Conservation (phyloP, 1,140 invertebrate genomes). For the Heterodera carotae region DNA sequence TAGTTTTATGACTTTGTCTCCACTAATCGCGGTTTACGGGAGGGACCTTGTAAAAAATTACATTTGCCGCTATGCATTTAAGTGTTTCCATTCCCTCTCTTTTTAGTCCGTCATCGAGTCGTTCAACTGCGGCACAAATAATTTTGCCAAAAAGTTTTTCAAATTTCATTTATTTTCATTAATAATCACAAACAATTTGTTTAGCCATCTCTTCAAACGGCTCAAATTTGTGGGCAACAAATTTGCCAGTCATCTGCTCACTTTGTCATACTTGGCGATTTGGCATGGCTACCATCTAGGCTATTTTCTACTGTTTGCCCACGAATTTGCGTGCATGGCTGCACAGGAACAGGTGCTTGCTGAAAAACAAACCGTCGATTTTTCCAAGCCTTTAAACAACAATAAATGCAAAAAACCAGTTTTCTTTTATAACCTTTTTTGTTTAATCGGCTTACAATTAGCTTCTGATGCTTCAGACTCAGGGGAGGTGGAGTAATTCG, state of each 20-base stretch:
- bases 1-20: no score
- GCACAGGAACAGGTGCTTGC: conserved; percentile 62
- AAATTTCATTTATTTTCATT: conserved; percentile 21
- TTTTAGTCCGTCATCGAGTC: conserved; percentile 65
- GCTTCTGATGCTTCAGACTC: no score
- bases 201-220: conserved; percentile 68
- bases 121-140: conserved; percentile 69
- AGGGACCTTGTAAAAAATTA: no score
- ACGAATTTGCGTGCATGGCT: conserved; percentile 66
- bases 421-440: neutral
- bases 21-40: no score
- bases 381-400: no score
- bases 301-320: conserved; percentile 68
- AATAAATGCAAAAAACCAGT: no score
- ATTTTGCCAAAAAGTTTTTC: conserved; percentile 67
- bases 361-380: no score
- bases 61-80: no score
- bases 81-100: no score
- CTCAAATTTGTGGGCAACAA: conserved; percentile 68
- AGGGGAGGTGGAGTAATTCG: no score
- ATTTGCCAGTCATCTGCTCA: conserved; percentile 66
- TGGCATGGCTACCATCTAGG: conserved; percentile 69
- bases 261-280: conserved; percentile 67
- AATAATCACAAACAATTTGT: conserved; percentile 43
- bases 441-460: no score